Base-by-base conservation (phyloP, 2,888 invertebrate species). In the Xylocampa areola region DNA sequence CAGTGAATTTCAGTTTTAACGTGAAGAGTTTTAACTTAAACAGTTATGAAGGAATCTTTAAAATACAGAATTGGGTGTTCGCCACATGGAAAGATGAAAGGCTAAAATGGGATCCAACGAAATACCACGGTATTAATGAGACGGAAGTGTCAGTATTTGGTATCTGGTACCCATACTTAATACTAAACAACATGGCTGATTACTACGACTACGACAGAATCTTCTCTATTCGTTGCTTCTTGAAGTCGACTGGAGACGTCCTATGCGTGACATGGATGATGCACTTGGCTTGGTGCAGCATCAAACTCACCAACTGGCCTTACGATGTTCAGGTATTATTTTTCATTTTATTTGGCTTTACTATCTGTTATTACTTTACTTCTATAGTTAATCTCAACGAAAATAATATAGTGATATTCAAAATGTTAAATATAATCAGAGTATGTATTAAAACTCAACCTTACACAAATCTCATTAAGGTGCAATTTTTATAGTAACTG, bases 261-360 rank as follows among this genome's bases (percentile, higher is more conserved):
- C 0, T 11, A 0, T 81, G 80, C 19, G n/a, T 51, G 0, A 36
- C 68, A 0, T 55, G 37, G 0, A 8, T 62, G 0, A 6, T 25
- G 0, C 50, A 69, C 11, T 17, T 50, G 0, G 48, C 69, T 0
- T 44, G 16, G 1, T 87, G 87, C 33, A 47, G 29, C 0, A 51
- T 77, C 0, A 73, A 79, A 16, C 48, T 85, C 0, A 66, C 36
- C 0, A 67, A 84, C 13, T 88, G 87, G 85, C 81, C 88, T 0
- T 81, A 80, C 33, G 82, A 85, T 19, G 45, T 58, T n/a, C n/a
- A n/a, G n/a, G n/a, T n/a, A n/a, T n/a, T n/a, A n/a, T n/a, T n/a
- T n/a, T n/a, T n/a, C n/a, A n/a, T n/a, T n/a, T n/a, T n/a, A n/a
- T n/a, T n/a, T n/a, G n/a, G n/a, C n/a, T n/a, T n/a, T n/a, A n/a